Evolutionary conservation across 1,140 invertebrate species (phyloP).

Genomic region (Sminthurides bifidus): DNA sequence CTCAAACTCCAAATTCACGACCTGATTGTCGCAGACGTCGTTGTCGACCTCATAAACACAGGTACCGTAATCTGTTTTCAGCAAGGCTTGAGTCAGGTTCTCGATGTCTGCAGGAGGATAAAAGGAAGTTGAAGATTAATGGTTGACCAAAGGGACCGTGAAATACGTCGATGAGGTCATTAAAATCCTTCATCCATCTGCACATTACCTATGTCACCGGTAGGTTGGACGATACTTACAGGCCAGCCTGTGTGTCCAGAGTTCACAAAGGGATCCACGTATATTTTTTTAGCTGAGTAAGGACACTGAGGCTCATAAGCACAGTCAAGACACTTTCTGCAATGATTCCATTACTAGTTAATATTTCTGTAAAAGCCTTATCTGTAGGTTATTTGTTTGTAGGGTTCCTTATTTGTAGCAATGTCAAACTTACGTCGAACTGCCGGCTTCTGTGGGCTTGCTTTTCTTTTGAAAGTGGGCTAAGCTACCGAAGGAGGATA

Average conservation of each 20-base stretch:
- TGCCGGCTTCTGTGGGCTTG: conserved; percentile 26
- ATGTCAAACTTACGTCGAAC: conserved; percentile 12
- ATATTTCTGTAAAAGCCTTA: neutral
- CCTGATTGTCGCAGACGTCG: conserved; percentile 40
- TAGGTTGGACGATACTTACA: conserved; percentile 23
- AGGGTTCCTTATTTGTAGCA: too few relatives aligned
- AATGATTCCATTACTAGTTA: conserved; percentile 18
- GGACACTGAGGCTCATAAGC: conserved; percentile 36
- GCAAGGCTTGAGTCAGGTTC: conserved; percentile 36
- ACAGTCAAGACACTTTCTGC: conserved; percentile 38
- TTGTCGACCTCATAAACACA: conserved; percentile 42
- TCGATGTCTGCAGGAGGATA: conserved; percentile 32
- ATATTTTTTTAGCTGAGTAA: conserved; percentile 42
- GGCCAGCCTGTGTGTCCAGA: conserved; percentile 18
- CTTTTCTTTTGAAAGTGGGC: conserved; percentile 37
- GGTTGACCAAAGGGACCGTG: neutral
- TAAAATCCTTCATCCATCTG: too few relatives aligned
- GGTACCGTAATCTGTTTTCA: conserved; percentile 36
- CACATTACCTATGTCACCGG: conserved; percentile 16
- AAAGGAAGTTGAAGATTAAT: neutral
- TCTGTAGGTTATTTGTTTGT: too few relatives aligned
- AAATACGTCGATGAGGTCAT: too few relatives aligned
- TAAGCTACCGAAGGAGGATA: conserved; percentile 41
- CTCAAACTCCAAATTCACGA: conserved; percentile 42
- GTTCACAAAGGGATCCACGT: conserved; percentile 34